Base-by-base conservation (phyloP, 2,888 invertebrate genomes). In the Troides helena region DNA sequence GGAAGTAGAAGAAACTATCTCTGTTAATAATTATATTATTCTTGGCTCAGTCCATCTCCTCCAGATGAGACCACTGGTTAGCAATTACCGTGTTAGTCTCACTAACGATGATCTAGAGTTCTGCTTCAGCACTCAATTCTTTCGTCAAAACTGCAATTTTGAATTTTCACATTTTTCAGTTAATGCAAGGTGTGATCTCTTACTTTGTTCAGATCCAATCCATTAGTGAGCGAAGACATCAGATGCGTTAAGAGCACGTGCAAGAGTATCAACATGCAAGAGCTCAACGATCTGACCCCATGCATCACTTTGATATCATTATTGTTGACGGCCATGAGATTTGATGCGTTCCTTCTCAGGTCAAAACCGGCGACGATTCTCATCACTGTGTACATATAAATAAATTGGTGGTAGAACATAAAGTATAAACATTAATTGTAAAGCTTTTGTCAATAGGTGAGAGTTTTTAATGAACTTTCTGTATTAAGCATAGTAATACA, bases 251-350 rank as follows among this genome's bases (percentile, higher is more conserved):
- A 73, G 0, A 79, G 62, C 0, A 76, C 73, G 43, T 83, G 83
- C 0, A 74, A 7, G 0, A 50, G 5, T 0, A 80, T 76, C 0
- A 78, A 74, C 0, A 77, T 10, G 0, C 36, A 1, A 0, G 80
- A 25, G 0, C 70, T 71, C 0, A 80, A 0, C 14, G 77, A 65
- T 30, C 80, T 73, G 3, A 80, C 75, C 0, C 81, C 81, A 6
- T 75, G 78, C 10, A 84, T 69, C 0, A 76, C 68, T 10, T 69
- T 73, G 0, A 84, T 78, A 18, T 82, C 82, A 10, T 77, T 76
- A 10, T 69, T 72, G 1, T 74, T 62, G 0, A 74, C 70, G 39
- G 72, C 75, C 18, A 74, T 70, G 21, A 84, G 76, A 0, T 76
- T 74, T 0, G 62, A 69, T 65, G 74, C 75, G 61, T 84, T 84